Evolutionary conservation across 2,888 invertebrate species (phyloP), one percentile per base, ranked within the genome.

Genomic region (Onthophagus sagittarius): DNA sequence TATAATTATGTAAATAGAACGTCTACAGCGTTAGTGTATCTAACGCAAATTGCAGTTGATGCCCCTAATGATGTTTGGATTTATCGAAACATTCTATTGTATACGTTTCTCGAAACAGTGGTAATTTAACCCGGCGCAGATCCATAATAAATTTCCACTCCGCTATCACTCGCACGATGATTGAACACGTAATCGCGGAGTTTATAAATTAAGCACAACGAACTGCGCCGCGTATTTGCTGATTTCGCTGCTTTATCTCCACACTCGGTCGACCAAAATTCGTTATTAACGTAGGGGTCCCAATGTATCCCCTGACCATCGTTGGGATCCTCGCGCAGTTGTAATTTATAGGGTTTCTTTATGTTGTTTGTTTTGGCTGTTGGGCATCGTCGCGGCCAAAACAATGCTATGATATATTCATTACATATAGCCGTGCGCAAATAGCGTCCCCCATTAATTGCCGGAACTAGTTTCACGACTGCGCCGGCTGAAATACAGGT

Each of bases 341-440:
- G 39, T 7, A 53, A 53, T 53, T 53, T 53, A 53, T 53, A 13
- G 63, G 1, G 14, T 15, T 63, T 63, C 63, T 63, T 63, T 63
- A 63, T 63, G 15, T 15, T 15, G 63, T 63, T 63, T 63, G 63
- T 63, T 63, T 63, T 63, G 15, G 63, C 63, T 63, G 23, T 15
- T 63, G 15, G 63, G 14, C 15, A 14, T 63, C 14, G 15, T 15
- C 15, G 15, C 63, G 15, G 15, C 14, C 13, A 63, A 15, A 63
- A 63, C 63, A 63, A 63, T 63, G 15, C 63, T 14, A 63, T 63
- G 63, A 63, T 63, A 63, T 63, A 63, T 63, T 14, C 63, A 63
- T 63, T 53, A 53, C 39, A 53, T 53, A 53, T 53, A 53, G 39
- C 39, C 39, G 39, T 53, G 39, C 39, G 39, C 39, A 53, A 53